These are phyloP conservation scores for Brachionus calyciflorus DNA, from an alignment of 1,140 invertebrate genomes.

Conservation along the genomic window DNA sequence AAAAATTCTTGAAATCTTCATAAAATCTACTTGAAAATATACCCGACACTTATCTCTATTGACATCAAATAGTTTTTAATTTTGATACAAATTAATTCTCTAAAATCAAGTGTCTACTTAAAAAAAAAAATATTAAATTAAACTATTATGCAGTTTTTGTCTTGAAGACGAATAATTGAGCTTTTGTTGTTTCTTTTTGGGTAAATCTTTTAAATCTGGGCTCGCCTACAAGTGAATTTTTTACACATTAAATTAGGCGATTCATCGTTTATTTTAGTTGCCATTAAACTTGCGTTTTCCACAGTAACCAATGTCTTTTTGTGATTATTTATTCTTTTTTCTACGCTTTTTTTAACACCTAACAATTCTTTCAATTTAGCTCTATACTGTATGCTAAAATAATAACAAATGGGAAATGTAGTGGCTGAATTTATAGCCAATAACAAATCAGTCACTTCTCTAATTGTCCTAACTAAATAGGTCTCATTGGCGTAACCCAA, in stretches of 20 bases:
- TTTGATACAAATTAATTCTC: too few species aligned
- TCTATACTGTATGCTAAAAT: constrained; percentile 73
- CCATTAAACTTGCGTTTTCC: neutral
- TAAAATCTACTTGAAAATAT: too few species aligned
- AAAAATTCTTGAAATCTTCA: too few species aligned
- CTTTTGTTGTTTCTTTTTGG: too few species aligned
- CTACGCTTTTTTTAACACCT: neutral
- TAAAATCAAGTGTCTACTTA: too few species aligned
- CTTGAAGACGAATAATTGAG: too few species aligned
- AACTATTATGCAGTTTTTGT: too few species aligned
- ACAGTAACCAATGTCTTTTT: neutral
- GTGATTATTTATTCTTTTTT: neutral
- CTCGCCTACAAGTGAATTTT: neutral
- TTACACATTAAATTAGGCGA: neutral
- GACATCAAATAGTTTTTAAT: too few species aligned
- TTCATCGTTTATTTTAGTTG: neutral
- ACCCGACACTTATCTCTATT: too few species aligned
- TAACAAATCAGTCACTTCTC: constrained; percentile 73
- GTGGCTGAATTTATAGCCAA: constrained; percentile 70
- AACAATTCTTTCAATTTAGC: constrained; percentile 50
- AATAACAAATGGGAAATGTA: constrained; percentile 75
- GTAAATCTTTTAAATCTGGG: neutral
- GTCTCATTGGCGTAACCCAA: constrained; percentile 58
- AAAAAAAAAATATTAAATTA: too few species aligned
- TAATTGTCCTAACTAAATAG: constrained; percentile 63